Base-by-base conservation (phyloP, 1,140 invertebrate genomes). In the Drosophila subpulchrella region DNA sequence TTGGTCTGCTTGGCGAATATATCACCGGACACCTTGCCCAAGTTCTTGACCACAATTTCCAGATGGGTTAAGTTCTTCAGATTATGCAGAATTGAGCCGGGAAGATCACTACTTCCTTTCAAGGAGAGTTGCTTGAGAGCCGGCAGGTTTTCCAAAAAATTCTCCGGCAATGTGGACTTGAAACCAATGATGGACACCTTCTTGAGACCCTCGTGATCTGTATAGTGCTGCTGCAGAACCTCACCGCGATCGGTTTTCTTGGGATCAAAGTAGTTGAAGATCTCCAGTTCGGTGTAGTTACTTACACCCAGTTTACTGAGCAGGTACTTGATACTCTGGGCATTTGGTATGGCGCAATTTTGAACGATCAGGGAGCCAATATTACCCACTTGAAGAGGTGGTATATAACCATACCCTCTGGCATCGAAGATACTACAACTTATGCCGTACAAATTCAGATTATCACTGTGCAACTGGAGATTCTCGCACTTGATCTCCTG, bases 401-500 rank as follows among this genome's bases (percentile, higher is more conserved):
- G 84, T 8, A 89, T 68, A 32, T 81, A 80, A 3, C 81, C 84
- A 6, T 72, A 89, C 4, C 80, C 84, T 13, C 81, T 59, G 4
- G 75, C 70, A 67, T 90, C 85, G 10, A 90, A 85, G 5, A 84
- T 70, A 13, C 57, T 81, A 42, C 84, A 89, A 5, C 58, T 48
- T 4, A 89, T 81, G 38, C 74, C 68, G 12, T 85, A 80, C 0
- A 88, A 27, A 8, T 78, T 59, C 17, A 60, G 24, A 12, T 60
- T 53, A 6, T 86, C 67, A 38, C 81, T 89, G 59, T 68, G 65
- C 4, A 89, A 46, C 3, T 70, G 68, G 0, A 90, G 56, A 30
- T 70, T 84, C 3, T 88, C 84, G 27, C 84, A 89, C 42, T 90
- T 89, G 77, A 89, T 89, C 51, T 79, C 65, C 32, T 81, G 65